These are phyloP conservation scores for Galagoides demidoff DNA, from an alignment of 2,797 vertebrate genomes.

Conservation along the genomic window DNA sequence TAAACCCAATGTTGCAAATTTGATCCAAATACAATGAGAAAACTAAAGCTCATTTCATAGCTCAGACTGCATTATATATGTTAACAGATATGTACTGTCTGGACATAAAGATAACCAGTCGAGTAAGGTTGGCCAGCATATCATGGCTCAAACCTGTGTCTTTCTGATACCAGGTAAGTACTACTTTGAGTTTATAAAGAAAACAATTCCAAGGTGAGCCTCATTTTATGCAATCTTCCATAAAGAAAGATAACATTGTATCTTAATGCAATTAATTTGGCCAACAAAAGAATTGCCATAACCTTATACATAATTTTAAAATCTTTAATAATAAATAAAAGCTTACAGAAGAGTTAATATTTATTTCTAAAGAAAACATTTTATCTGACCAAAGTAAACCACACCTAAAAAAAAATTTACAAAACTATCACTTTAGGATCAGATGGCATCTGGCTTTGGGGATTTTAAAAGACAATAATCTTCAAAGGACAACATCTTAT, in stretches of 20 bases:
- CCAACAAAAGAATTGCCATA: not conserved
- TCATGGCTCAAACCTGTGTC: conserved; percentile 20
- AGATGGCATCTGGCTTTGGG: conserved; percentile 42
- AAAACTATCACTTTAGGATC: conserved; percentile 46
- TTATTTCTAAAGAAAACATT: conserved; percentile 57
- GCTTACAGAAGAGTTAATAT: not conserved
- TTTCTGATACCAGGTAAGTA: conserved; percentile 3
- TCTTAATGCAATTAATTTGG: conserved; percentile 42
- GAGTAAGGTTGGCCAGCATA: not conserved
- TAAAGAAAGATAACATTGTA: not conserved
- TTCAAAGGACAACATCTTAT: not conserved
- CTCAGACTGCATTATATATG: not conserved
- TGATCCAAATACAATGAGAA: conserved; percentile 19
- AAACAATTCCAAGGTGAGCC: not conserved
- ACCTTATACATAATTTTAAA: conserved; percentile 24
- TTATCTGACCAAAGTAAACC: conserved; percentile 48
- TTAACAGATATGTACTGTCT: not conserved
- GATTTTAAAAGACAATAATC: not conserved
- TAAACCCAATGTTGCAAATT: conserved; percentile 14
- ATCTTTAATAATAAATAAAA: conserved; percentile 25
- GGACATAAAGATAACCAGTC: not conserved
- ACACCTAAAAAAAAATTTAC: not conserved
- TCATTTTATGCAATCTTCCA: not conserved
- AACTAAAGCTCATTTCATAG: not conserved
- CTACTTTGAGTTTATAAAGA: not conserved